A percentile compares a stretch with the other conserved stretches of the same genome.
Conservation (phyloP, 1,140 invertebrate genomes). For the Thalassaphorura encarpata region DNA sequence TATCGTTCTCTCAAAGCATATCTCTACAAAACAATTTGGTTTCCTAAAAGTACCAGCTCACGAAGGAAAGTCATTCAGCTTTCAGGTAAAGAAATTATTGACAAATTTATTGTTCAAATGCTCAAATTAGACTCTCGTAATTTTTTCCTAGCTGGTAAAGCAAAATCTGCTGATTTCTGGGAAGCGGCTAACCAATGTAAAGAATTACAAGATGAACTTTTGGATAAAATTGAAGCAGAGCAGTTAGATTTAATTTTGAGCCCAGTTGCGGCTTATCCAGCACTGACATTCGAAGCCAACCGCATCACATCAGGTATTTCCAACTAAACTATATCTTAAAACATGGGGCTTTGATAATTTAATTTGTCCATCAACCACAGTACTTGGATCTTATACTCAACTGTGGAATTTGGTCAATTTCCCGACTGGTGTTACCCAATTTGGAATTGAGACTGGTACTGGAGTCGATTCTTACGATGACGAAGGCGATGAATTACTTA, state of each 20-base stretch:
- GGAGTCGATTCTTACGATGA: slow-evolving; percentile 22
- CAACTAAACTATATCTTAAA: no score
- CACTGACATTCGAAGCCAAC: background rate
- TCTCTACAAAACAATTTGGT: background rate
- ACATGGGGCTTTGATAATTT: background rate
- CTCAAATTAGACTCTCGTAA: no score
- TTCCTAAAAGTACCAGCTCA: background rate
- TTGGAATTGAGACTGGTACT: slow-evolving; percentile 34
- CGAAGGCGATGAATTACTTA: slow-evolving; percentile 6
- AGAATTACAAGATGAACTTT: slow-evolving; percentile 1
- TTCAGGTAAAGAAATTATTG: no score
- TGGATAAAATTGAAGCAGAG: background rate
- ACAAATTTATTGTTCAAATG: no score
- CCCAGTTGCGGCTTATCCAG: slow-evolving; percentile 13
- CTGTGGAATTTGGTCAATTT: no score
- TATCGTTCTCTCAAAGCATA: background rate
- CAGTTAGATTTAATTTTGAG: slow-evolving; percentile 12
- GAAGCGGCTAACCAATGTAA: background rate
- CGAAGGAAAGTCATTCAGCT: no score
- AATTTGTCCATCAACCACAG: background rate
- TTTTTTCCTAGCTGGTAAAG: no score
- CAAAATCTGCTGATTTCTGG: slow-evolving; percentile 12
- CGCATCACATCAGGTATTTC: slow-evolving; percentile 1
- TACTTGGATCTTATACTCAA: no score
- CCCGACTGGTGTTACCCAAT: slow-evolving; percentile 36